A percentile compares a stretch with the other conserved stretches of the same genome.
Evolutionary conservation across 2,113 vertebrate species (phyloP).

Genomic region (Pycnonotus jocosus): DNA sequence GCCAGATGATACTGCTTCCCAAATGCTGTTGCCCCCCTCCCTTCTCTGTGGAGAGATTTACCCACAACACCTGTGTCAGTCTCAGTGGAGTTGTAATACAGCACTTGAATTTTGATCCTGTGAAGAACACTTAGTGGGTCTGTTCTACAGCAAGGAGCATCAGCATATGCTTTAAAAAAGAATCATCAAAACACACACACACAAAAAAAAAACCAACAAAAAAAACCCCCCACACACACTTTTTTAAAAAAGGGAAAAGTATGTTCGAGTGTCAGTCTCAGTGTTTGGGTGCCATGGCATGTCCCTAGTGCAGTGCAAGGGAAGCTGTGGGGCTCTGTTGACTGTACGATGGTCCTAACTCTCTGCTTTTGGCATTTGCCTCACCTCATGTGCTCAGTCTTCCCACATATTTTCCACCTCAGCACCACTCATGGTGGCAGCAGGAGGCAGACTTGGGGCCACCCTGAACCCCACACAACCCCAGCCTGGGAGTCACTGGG

Average conservation of each 20-base stretch:
- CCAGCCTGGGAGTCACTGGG: too few relatives aligned
- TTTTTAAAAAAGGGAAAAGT: neutral
- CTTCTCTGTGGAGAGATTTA: rapidly evolving
- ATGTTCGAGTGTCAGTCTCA: neutral
- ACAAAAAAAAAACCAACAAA: too few relatives aligned
- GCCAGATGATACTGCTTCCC: neutral
- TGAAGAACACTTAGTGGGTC: rapidly evolving
- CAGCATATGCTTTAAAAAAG: neutral
- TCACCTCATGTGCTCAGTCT: neutral
- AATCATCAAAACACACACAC: too few relatives aligned
- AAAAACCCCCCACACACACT: neutral
- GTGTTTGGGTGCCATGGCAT: rapidly evolving
- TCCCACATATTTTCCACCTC: neutral
- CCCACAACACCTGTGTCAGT: neutral
- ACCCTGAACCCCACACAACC: too few relatives aligned
- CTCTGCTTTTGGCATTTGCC: too few relatives aligned
- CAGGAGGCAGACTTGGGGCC: neutral
- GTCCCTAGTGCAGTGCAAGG: rapidly evolving
- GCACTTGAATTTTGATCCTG: too few relatives aligned
- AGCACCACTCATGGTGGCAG: neutral
- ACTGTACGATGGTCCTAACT: rapidly evolving
- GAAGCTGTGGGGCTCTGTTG: rapidly evolving
- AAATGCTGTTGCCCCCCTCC: neutral
- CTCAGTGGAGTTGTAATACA: too few relatives aligned
- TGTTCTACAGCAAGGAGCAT: neutral